phyloP scores from a whole-genome alignment of 2,888 invertebrate genomes.

The Villa cingulata region DNA sequence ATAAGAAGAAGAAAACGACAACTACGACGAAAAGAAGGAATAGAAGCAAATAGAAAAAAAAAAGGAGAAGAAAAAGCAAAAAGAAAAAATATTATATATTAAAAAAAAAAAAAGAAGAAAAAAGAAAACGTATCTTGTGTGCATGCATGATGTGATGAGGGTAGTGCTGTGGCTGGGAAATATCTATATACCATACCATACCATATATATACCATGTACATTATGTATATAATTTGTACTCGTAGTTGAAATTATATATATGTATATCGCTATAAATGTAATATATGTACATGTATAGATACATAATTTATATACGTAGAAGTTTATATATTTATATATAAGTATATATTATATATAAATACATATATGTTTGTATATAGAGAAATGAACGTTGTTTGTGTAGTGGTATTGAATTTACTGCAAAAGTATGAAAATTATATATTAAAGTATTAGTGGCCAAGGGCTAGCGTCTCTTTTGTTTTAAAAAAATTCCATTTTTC shows the following conservation, averaged over 20 bases:
- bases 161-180: not conserved
- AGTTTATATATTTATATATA: too few relatives aligned
- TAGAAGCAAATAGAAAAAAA: not conserved
- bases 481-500: conserved; percentile 14
- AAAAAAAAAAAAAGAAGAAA: not conserved
- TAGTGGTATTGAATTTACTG: conserved; percentile 10
- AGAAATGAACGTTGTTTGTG: too few relatives aligned
- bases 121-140: not conserved
- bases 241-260: not conserved
- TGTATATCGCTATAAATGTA: not conserved
- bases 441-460: conserved; percentile 25
- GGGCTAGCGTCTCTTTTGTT: conserved; percentile 26
- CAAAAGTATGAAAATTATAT: conserved; percentile 9
- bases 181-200: too few relatives aligned
- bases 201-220: too few relatives aligned
- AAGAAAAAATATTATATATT: not conserved
- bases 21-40: not conserved
- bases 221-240: too few relatives aligned
- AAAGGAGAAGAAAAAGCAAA: not conserved
- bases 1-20: not conserved
- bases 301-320: too few relatives aligned
- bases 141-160: not conserved
- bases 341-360: too few relatives aligned
- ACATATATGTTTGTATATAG: not conserved
- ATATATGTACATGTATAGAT: not conserved